Evolutionary conservation across 2,797 vertebrate genomes (phyloP).

Genomic region (Enteromius fasciolatus): DNA sequence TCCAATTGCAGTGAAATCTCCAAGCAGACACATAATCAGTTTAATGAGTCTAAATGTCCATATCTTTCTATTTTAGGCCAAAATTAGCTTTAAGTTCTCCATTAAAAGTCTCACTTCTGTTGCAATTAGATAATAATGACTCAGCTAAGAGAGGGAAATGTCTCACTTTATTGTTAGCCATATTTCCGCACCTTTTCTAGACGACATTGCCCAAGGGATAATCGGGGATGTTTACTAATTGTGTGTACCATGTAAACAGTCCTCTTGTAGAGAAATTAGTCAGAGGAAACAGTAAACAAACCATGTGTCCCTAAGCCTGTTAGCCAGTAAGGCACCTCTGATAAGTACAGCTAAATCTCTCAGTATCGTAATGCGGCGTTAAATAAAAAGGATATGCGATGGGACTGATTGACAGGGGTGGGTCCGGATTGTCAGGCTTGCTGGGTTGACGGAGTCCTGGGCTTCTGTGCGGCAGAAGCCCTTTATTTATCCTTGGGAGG

Average conservation of each 20-base stretch:
- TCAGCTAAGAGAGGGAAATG: slow-evolving; percentile 27
- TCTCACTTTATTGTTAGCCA: slow-evolving; percentile 35
- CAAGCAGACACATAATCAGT: not conserved
- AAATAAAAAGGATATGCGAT: slow-evolving; percentile 53
- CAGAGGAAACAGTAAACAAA: slow-evolving; percentile 67
- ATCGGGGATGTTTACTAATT: slow-evolving; percentile 65
- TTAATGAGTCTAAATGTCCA: slow-evolving; percentile 2
- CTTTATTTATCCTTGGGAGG: slow-evolving; percentile 71
- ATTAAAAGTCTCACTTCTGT: not conserved
- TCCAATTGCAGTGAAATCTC: not conserved
- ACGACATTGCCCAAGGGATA: slow-evolving; percentile 64
- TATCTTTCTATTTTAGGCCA: not conserved
- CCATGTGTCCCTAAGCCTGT: slow-evolving; percentile 64
- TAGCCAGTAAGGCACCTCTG: slow-evolving; percentile 62
- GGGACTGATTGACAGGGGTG: slow-evolving; percentile 60
- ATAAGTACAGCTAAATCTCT: slow-evolving; percentile 66
- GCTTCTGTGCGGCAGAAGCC: slow-evolving; percentile 5
- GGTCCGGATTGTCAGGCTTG: slow-evolving; percentile 16
- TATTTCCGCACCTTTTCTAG: slow-evolving; percentile 45
- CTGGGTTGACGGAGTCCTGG: not conserved
- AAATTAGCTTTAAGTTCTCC: not conserved
- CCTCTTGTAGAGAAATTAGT: slow-evolving; percentile 68
- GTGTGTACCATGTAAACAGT: slow-evolving; percentile 65
- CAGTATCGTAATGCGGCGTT: slow-evolving; percentile 51
- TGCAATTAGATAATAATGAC: slow-evolving; percentile 27